A percentile compares a stretch with the other conserved stretches of the same genome.
Conservation (phyloP, 1,140 invertebrate species). For the Contarinia nasturtii region DNA sequence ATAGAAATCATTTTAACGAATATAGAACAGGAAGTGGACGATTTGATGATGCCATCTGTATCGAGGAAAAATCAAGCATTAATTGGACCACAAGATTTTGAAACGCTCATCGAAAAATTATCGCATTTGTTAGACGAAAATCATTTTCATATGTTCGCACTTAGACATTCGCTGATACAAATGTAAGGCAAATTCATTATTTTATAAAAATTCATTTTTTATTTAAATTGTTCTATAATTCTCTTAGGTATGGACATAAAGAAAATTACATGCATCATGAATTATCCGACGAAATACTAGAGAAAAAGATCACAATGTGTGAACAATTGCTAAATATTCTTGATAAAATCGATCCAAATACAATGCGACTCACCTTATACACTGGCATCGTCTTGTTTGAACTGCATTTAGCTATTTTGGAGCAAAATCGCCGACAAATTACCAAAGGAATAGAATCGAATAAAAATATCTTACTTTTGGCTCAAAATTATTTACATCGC, state of each 20-base stretch:
- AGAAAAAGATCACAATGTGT: conserved; percentile 45
- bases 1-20: conserved; percentile 35
- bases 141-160: conserved; percentile 59
- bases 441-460: conserved; percentile 8
- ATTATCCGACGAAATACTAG: conserved; percentile 32
- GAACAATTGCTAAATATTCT: conserved; percentile 42
- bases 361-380: conserved; percentile 46
- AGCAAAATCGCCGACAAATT: conserved; percentile 28
- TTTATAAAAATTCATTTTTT: too few relatives aligned
- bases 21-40: conserved; percentile 55
- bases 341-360: conserved; percentile 43
- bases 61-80: conserved; percentile 24
- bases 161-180: conserved; percentile 63
- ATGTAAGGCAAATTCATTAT: conserved; percentile 26
- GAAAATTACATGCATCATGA: conserved; percentile 31
- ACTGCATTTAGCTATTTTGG: conserved; percentile 34
- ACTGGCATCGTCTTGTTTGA: conserved; percentile 50
- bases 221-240: too few relatives aligned
- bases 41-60: conserved; percentile 29
- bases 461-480: too few relatives aligned
- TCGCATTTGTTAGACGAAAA: conserved; percentile 52
- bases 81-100: conserved; percentile 27
- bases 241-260: too few relatives aligned
- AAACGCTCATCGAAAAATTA: conserved; percentile 38
- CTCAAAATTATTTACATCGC: neutral